Conservation (phyloP, 2,797 vertebrate species). For the Octomys mimax region DNA sequence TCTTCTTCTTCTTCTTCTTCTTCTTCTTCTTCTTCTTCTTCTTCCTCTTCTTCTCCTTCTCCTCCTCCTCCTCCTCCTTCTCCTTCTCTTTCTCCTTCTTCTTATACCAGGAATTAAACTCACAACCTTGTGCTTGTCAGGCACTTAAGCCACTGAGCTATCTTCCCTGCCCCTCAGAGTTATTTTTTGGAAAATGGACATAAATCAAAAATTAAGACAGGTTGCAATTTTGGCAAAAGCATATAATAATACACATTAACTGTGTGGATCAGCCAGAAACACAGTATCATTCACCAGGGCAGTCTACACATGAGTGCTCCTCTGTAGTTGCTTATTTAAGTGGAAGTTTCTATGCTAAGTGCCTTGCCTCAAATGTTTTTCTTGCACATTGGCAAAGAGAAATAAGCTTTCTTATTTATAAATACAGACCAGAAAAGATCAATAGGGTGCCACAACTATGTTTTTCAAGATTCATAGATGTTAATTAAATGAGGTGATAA, state of each 20-base stretch:
- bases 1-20: too few relatives aligned
- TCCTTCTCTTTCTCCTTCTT: too few relatives aligned
- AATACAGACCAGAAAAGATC: slow-evolving; percentile 84
- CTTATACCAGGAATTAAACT: too few relatives aligned
- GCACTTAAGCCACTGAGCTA: too few relatives aligned
- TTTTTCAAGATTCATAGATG: slow-evolving; percentile 83
- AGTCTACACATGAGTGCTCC: slow-evolving; percentile 82
- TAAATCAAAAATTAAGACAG: slow-evolving; percentile 86
- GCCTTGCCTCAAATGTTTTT: slow-evolving; percentile 82
- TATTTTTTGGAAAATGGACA: slow-evolving; percentile 79
- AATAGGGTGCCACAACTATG: slow-evolving; percentile 81
- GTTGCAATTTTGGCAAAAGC: slow-evolving; percentile 84
- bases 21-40: background rate
- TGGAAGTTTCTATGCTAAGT: slow-evolving; percentile 85
- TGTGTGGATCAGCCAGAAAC: slow-evolving; percentile 83
- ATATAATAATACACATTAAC: slow-evolving; percentile 84
- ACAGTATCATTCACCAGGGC: slow-evolving; percentile 73
- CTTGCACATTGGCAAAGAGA: slow-evolving; percentile 83
- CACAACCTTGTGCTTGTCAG: too few relatives aligned
- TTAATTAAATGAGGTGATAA: slow-evolving; percentile 84
- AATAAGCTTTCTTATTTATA: slow-evolving; percentile 80
- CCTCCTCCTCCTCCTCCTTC: too few relatives aligned
- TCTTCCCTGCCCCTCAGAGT: slow-evolving; percentile 66
- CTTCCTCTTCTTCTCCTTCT: too few relatives aligned
- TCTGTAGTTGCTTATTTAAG: slow-evolving; percentile 85